Evolutionary conservation across 2,113 vertebrate species (phyloP), one percentile per base, ranked within the genome.

Genomic region (Gorsachius goisagi): DNA sequence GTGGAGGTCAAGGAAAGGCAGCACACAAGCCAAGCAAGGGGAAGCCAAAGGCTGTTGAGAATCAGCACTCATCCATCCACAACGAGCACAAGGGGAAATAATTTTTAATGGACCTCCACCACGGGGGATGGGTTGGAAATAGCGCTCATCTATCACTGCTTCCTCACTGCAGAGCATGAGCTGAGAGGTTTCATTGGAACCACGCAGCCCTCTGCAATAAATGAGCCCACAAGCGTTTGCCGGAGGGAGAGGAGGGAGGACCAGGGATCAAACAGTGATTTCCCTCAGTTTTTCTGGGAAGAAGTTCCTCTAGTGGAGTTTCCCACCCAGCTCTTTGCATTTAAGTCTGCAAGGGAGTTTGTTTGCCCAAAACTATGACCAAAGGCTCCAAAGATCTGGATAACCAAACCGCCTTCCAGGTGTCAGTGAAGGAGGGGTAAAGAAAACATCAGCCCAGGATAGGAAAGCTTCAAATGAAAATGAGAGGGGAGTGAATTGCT

Each of bases 61-160:
- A 76, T 88, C 56, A 84, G 24, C 33, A 32, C 64, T 76, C 4
- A 1, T 0, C 0, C 7, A 39, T 72, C 84, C 11, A 1, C 24
- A 56, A 58, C 0, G 16, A 85, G 33, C 37, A 59, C 33, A 44
- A 41, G 16, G 37, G 53, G 79, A 68, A 93, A 63, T 72, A 0
- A 27, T 62, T 62, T 81, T 30, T 85, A 72, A 81, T 47, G 37
- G 75, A 41, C 26, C 19, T 72, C 53, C 27, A 11, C 49, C 6
- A 0, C 0, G 0, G 23, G 26, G 22, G 26, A 39, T 0, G 0
- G 19, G 14, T 47, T 85, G 80, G 53, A 91, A 81, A 52, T 13
- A 58, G 44, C 12, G 77, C 69, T 77, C 64, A 44, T 77, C 68
- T 55, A 14, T 84, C 73, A 58, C 16, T 33, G 45, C 52, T 66